Evolutionary conservation across 1,140 invertebrate species (phyloP), one percentile per base, ranked within the genome.

Genomic region (Drosophila tsacasi): DNA sequence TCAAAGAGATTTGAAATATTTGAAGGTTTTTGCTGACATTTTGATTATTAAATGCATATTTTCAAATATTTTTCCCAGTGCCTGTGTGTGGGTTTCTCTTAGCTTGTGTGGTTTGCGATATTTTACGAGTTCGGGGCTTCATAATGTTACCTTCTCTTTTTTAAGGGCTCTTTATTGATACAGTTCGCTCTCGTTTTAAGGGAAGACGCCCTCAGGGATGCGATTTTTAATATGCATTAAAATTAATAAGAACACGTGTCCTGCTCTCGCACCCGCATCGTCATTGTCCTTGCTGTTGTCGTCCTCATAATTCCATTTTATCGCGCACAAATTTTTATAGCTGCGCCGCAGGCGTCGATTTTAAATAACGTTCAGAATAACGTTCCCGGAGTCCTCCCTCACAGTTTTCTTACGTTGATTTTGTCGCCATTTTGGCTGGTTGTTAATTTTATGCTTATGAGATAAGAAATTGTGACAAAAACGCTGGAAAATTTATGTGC

Each of bases 201-300:
- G 32, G 32, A 55, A 23, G 35, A 46, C 39, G 40, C 76, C 76
- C 55, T 62, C 47, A 19, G 54, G 85, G 74, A 68, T 69, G 65
- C 74, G 78, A 84, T 89, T 85, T 89, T 89, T 90, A 89, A 89
- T 89, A 89, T 90, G 86, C 82, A 90, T 90, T 90, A 91, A 90
- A 90, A 90, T 91, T 90, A 90, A 90, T 90, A 90, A 90, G 85
- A 91, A 90, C 85, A 90, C 85, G 85, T 90, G 85, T 90, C 82
- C 42, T 37, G 62, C 76, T 21, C 62, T 60, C 55, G 75, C 72
- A 68, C 75, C 58, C 57, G 44, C 54, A n/a, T 7, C 78, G 40
- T 68, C 63, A 64, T 19, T 62, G 30, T 63, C 75, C 55, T 44
- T 64, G 57, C 25, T 19, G 25, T 32, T n/a, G 50, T 69, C 52